Evolutionary conservation across 2,888 invertebrate species (phyloP).

Genomic region (Darwinula stevensoni): DNA sequence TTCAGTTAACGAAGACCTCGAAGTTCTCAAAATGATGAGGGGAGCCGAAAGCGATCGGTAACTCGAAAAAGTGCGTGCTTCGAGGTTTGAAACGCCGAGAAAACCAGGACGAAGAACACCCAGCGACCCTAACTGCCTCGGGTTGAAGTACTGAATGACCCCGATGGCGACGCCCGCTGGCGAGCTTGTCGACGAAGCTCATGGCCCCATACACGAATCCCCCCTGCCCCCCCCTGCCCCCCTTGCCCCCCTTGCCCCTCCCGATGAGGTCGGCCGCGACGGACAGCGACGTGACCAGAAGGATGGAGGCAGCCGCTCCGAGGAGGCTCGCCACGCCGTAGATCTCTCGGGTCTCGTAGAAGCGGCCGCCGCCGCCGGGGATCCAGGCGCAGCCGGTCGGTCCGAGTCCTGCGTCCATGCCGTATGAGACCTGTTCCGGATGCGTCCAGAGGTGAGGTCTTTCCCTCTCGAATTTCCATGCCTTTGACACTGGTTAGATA

Average conservation of each 20-base stretch:
- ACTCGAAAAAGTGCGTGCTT: too few relatives aligned
- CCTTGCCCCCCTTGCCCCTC: too few relatives aligned
- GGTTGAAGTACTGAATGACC: conserved; percentile 4
- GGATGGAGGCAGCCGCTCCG: conserved; percentile 54
- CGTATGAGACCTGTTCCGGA: conserved; percentile 33
- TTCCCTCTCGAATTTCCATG: too few relatives aligned
- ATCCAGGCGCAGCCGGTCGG: conserved; percentile 36
- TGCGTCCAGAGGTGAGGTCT: too few relatives aligned
- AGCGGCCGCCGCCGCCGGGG: conserved; percentile 24
- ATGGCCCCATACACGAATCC: conserved; percentile 77
- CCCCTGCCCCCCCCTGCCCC: conserved; percentile 41
- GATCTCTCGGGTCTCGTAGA: conserved; percentile 26
- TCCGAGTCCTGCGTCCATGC: conserved; percentile 32
- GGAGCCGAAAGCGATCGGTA: too few relatives aligned
- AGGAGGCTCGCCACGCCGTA: conserved; percentile 38
- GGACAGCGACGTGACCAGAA: conserved; percentile 60
- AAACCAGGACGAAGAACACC: neutral
- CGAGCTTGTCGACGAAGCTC: conserved; percentile 59
- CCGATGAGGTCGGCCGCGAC: conserved; percentile 70
- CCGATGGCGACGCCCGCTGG: conserved; percentile 20
- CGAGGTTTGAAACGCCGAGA: too few relatives aligned
- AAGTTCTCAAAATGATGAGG: too few relatives aligned
- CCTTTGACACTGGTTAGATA: too few relatives aligned
- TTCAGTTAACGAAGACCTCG: too few relatives aligned
- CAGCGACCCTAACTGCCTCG: conserved; percentile 1